Evolutionary conservation across 1,140 invertebrate species (phyloP).

Genomic region (Cyclargus thomasi): DNA sequence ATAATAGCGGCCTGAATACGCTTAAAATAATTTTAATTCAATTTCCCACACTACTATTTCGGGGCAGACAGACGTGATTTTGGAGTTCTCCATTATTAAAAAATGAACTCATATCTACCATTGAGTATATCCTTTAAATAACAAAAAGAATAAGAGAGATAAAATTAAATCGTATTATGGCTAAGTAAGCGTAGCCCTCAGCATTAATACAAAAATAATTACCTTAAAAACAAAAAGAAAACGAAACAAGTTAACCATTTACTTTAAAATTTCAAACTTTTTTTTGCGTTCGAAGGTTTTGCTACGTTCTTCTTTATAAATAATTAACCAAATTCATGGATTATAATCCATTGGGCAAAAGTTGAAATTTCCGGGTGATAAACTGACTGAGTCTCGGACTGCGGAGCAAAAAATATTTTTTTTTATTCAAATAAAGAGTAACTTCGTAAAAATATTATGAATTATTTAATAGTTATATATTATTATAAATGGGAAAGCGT

Average conservation of each 20-base stretch:
- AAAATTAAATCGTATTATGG: no score
- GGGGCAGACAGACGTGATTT: not conserved
- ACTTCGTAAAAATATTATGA: no score
- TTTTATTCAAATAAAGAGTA: not conserved
- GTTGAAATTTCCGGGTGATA: not conserved
- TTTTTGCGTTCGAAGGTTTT: not conserved
- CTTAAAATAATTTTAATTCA: not conserved
- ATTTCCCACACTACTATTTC: not conserved
- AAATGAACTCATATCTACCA: no score
- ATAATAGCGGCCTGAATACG: not conserved
- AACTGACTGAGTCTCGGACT: not conserved
- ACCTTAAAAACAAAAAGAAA: not conserved
- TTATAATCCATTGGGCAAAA: not conserved
- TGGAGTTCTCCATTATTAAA: not conserved
- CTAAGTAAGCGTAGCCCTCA: no score
- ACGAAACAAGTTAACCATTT: not conserved
- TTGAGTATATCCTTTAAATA: no score
- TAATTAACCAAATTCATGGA: conserved; percentile 3
- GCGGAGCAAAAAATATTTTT: not conserved
- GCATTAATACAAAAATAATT: no score
- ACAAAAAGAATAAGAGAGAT: no score
- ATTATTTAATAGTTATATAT: no score
- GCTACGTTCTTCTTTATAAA: not conserved
- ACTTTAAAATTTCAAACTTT: not conserved
- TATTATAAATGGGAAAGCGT: no score